phyloP scores from a whole-genome alignment of 2,797 vertebrate species.

The Miichthys miiuy region DNA sequence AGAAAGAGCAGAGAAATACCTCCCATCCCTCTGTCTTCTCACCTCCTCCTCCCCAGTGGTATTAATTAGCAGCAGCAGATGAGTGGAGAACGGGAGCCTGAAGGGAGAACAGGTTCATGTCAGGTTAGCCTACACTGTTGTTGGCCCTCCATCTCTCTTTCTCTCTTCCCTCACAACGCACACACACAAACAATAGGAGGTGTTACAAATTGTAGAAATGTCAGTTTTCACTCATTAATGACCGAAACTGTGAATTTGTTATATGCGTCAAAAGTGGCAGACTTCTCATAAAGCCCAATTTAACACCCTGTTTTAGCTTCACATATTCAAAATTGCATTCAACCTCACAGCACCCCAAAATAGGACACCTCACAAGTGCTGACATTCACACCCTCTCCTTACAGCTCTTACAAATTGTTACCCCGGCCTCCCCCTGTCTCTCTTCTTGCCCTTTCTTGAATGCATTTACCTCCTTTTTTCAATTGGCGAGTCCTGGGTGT shows the following conservation, averaged over 20 bases:
- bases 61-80: conserved; percentile 85
- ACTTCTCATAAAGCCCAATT: conserved; percentile 9
- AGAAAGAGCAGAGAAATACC: conserved; percentile 64
- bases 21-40: conserved; percentile 62
- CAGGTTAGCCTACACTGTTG: conserved; percentile 73
- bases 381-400: not conserved
- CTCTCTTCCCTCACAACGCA: not conserved
- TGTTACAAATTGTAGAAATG: conserved; percentile 40
- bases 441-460: too few species aligned
- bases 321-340: conserved; percentile 11
- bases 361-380: not conserved
- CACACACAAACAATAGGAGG: conserved; percentile 35
- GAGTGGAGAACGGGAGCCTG: conserved; percentile 79
- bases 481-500: conserved; percentile 9
- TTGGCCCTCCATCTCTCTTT: conserved; percentile 19
- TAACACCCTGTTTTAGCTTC: conserved; percentile 11
- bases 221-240: conserved; percentile 32
- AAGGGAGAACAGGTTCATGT: conserved; percentile 81
- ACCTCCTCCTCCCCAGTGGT: conserved; percentile 80
- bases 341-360: not conserved
- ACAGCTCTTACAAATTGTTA: not conserved
- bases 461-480: too few species aligned
- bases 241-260: conserved; percentile 17
- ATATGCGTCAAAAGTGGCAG: conserved; percentile 4
- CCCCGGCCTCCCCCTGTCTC: not conserved